phyloP scores from a whole-genome alignment of 2,888 invertebrate genomes.

The Belgica antarctica region DNA sequence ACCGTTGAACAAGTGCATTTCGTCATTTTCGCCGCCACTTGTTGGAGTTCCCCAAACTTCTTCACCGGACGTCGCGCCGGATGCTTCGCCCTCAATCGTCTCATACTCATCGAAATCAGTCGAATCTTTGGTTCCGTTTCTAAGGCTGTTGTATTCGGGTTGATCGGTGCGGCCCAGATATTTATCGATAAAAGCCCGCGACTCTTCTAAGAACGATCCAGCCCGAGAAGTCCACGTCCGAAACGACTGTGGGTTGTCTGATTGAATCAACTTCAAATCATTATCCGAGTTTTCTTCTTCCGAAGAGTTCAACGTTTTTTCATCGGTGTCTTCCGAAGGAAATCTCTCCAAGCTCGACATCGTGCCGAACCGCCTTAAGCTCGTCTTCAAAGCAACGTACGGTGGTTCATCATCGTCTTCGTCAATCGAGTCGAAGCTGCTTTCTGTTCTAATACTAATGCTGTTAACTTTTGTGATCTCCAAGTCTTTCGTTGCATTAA shows the following conservation, averaged over 20 bases:
- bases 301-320: slow-evolving; percentile 50
- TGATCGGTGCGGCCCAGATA: slow-evolving; percentile 61
- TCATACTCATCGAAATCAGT: slow-evolving; percentile 60
- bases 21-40: slow-evolving; percentile 77
- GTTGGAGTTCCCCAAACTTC: slow-evolving; percentile 89
- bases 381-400: slow-evolving; percentile 64
- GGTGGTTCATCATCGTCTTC: slow-evolving; percentile 72
- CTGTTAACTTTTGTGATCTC: slow-evolving; percentile 45
- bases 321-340: slow-evolving; percentile 63
- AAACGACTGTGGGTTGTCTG: slow-evolving; percentile 45
- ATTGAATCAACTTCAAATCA: slow-evolving; percentile 47
- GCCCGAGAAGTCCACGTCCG: slow-evolving; percentile 76
- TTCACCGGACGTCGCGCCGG: slow-evolving; percentile 79
- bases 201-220: slow-evolving; percentile 67
- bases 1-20: slow-evolving; percentile 61
- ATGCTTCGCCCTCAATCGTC: slow-evolving; percentile 68
- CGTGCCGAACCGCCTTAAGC: slow-evolving; percentile 63
- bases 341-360: slow-evolving; percentile 70
- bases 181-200: slow-evolving; percentile 56
- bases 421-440: slow-evolving; percentile 61
- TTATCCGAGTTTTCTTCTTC: slow-evolving; percentile 54
- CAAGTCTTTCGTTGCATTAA: slow-evolving; percentile 35
- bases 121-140: slow-evolving; percentile 48
- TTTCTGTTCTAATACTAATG: slow-evolving; percentile 56
- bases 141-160: slow-evolving; percentile 47